These are phyloP conservation scores for Gadus chalcogrammus DNA, from an alignment of 2,113 vertebrate genomes.

Conservation along the genomic window DNA sequence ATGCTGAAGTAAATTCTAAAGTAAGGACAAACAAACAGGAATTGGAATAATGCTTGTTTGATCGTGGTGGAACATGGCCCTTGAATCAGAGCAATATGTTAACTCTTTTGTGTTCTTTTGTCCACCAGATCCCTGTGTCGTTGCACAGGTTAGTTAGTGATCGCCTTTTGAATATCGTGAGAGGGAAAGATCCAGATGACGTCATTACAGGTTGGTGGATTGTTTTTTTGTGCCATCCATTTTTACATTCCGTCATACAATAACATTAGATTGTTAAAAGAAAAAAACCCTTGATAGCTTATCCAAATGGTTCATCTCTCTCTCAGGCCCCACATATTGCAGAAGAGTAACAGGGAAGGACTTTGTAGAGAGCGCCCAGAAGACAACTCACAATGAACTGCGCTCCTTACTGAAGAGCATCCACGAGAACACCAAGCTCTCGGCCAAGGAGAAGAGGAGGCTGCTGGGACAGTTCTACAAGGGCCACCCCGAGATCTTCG, in stretches of 20 bases:
- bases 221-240: background rate
- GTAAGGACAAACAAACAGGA: no score
- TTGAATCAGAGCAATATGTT: background rate
- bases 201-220: constrained; percentile 76
- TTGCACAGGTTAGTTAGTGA: constrained; percentile 94
- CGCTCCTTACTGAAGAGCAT: constrained; percentile 81
- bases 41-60: no score
- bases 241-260: background rate
- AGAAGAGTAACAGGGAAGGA: constrained; percentile 74
- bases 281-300: background rate
- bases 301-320: constrained; percentile 1
- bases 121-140: constrained; percentile 80
- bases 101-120: constrained; percentile 9
- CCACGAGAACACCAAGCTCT: constrained; percentile 84
- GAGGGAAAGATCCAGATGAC: constrained; percentile 80
- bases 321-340: constrained; percentile 82
- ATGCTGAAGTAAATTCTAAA: no score
- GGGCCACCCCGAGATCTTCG: constrained; percentile 88
- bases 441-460: constrained; percentile 85
- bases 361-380: constrained; percentile 73
- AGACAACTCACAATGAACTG: constrained; percentile 85
- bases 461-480: constrained; percentile 88
- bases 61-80: background rate
- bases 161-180: constrained; percentile 82
- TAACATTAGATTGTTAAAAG: background rate